phyloP scores from a whole-genome alignment of 2,888 invertebrate genomes.

The Chironomus riparius region DNA sequence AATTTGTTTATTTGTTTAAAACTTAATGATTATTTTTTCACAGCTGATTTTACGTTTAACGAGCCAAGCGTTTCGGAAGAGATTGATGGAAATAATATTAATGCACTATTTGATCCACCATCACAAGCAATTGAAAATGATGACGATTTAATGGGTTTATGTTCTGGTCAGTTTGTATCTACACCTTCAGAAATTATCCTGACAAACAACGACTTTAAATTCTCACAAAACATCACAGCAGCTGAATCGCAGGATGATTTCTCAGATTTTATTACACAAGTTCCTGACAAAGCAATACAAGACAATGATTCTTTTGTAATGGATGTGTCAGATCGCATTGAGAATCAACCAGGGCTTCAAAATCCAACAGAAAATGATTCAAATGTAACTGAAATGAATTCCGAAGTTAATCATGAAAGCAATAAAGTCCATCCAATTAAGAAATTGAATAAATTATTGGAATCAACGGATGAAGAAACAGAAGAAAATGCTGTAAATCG shows the following conservation, averaged over 20 bases:
- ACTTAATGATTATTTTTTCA: neutral
- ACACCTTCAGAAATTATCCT: slow-evolving; percentile 27
- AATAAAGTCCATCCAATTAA: neutral
- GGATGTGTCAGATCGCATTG: neutral
- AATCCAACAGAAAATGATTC: neutral
- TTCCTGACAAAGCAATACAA: neutral
- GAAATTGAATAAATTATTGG: slow-evolving; percentile 6
- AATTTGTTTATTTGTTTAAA: neutral
- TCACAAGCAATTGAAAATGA: slow-evolving; percentile 39
- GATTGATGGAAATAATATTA: neutral
- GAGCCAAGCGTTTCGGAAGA: slow-evolving; percentile 15
- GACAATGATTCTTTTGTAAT: neutral
- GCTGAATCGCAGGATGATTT: neutral
- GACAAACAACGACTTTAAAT: neutral
- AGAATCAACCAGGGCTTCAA: no score
- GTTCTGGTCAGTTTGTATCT: slow-evolving; percentile 49
- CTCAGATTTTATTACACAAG: slow-evolving; percentile 9
- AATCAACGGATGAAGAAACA: slow-evolving; percentile 33
- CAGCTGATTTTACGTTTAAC: slow-evolving; percentile 15
- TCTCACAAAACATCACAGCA: neutral
- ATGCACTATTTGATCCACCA: slow-evolving; percentile 30
- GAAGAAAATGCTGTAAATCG: slow-evolving; percentile 35
- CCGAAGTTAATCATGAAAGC: neutral
- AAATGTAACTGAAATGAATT: no score
- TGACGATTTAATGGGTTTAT: slow-evolving; percentile 45